Conservation (phyloP, 30 jellyfish, hydroid and myxozoan genomes). For the Phacellophora camtschatica region DNA sequence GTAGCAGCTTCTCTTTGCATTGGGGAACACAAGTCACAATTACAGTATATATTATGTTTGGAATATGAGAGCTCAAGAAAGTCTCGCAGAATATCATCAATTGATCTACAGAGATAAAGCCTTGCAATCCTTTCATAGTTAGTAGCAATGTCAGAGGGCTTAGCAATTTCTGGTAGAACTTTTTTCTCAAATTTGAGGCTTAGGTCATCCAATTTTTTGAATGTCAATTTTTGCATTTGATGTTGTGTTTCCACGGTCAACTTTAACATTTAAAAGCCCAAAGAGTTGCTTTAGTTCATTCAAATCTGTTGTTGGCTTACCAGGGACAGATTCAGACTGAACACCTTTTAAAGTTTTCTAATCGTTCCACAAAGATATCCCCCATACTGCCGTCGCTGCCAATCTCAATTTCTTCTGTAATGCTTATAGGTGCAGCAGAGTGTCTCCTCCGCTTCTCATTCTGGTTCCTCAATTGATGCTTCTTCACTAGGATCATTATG, state of each 20-base stretch:
- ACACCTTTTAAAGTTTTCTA: neutral
- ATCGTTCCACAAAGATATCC: neutral
- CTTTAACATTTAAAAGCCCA: neutral
- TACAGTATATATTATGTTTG: neutral
- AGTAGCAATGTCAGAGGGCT: neutral
- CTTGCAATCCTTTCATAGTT: neutral
- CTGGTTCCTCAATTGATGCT: neutral
- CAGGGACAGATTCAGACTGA: neutral
- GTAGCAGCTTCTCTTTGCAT: neutral
- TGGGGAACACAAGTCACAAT: slow-evolving; percentile 10
- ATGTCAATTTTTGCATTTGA: neutral
- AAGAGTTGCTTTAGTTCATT: neutral
- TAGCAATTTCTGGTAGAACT: neutral
- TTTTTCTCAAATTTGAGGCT: neutral
- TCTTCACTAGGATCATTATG: neutral
- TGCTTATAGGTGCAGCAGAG: neutral
- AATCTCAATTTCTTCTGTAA: neutral
- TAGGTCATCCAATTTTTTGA: neutral
- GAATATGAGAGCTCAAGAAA: neutral
- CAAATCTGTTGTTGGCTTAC: neutral
- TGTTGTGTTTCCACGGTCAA: neutral
- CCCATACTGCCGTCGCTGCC: neutral
- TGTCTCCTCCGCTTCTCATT: neutral
- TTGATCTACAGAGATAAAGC: slow-evolving; percentile 6
- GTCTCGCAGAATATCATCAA: neutral